Evolutionary conservation across 2,888 invertebrate genomes (phyloP).

Genomic region (Galeopsomyia nigrocyanea): DNA sequence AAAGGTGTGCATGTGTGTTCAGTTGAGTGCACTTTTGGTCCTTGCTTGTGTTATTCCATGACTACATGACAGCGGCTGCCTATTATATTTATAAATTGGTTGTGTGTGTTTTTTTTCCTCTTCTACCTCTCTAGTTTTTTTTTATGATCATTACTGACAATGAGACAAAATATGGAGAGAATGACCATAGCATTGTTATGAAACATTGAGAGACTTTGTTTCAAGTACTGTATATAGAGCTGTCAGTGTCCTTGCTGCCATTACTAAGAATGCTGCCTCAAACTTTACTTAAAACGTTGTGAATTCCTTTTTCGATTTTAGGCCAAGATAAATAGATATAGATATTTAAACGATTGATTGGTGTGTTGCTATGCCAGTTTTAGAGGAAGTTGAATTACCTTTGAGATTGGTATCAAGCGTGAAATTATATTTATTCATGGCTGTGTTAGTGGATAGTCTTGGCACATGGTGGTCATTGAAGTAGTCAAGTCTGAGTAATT

Average conservation of each 20-base stretch:
- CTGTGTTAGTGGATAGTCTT: slow-evolving; percentile 39
- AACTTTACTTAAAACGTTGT: slow-evolving; percentile 47
- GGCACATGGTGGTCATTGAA: slow-evolving; percentile 39
- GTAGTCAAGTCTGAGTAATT: slow-evolving; percentile 45
- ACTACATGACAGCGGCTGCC: slow-evolving; percentile 27
- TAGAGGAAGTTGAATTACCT: slow-evolving; percentile 36
- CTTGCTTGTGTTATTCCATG: slow-evolving; percentile 47
- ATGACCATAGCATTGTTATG: slow-evolving; percentile 45
- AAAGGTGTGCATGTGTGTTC: slow-evolving; percentile 24
- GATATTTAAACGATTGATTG: slow-evolving; percentile 46
- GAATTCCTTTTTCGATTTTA: slow-evolving; percentile 49
- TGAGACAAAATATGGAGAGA: slow-evolving; percentile 34
- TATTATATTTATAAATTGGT: slow-evolving; percentile 26
- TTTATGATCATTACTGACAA: slow-evolving; percentile 37
- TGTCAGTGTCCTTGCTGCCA: slow-evolving; percentile 44
- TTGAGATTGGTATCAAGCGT: slow-evolving; percentile 43
- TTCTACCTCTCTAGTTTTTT: slow-evolving; percentile 8
- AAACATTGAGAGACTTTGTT: slow-evolving; percentile 40
- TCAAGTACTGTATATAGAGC: slow-evolving; percentile 38
- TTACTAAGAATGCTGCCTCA: slow-evolving; percentile 41
- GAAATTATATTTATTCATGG: slow-evolving; percentile 47
- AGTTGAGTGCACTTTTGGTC: slow-evolving; percentile 45
- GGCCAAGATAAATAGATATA: slow-evolving; percentile 50
- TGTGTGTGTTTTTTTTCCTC: slow-evolving; percentile 27
- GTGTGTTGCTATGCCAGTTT: slow-evolving; percentile 41